Evolutionary conservation across 2,888 invertebrate species (phyloP), one percentile per base, ranked within the genome.

Genomic region (Oscheius sp.): DNA sequence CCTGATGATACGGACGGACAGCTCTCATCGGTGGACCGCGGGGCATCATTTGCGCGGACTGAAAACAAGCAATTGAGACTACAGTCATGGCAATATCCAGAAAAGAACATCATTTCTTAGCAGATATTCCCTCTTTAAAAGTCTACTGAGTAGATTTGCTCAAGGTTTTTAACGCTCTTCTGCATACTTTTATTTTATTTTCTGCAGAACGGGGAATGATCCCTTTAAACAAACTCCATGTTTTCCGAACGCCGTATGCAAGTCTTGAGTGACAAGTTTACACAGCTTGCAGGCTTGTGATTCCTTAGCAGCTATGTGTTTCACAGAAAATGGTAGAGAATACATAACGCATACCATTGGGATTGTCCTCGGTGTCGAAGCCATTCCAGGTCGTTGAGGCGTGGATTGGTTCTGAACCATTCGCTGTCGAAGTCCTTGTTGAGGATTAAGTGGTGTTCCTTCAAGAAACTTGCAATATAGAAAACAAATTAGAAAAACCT

Each of bases 1-100:
- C 93, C 76, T 95, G 93, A 9, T 76, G 75, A 51, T 70, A 79
- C 1, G 79, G 79, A 11, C 79, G 57, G 9, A 76, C 60, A 13
- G 79, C 75, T 4, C 48, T 37, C 4, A 50, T 60, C n/a, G 73
- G 73, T 37, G 62, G 53, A 4, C 62, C 37, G 4, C 33, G 33
- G 11, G 59, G 50, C 4, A 13, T n/a, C 47, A 59, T 60, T 71
- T 51, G 72, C 32, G 62, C 48, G 29, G 48, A 50, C 72, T 72
- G 55, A 33, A 72, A 70, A 42, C 2, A 10, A n/a, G 21, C 2
- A 29, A 11, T 65, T 13, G 2, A 5, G 21, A 21, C 21, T 21
- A 21, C 50, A 65, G 11, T 57, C 21, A 57, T 21, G 9, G 57
- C 57, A 57, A 57, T 9, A 57, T 21, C 21, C 21, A 21, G 13